phyloP scores from a whole-genome alignment of 2,113 vertebrate genomes.

The Istiophorus platypterus region DNA sequence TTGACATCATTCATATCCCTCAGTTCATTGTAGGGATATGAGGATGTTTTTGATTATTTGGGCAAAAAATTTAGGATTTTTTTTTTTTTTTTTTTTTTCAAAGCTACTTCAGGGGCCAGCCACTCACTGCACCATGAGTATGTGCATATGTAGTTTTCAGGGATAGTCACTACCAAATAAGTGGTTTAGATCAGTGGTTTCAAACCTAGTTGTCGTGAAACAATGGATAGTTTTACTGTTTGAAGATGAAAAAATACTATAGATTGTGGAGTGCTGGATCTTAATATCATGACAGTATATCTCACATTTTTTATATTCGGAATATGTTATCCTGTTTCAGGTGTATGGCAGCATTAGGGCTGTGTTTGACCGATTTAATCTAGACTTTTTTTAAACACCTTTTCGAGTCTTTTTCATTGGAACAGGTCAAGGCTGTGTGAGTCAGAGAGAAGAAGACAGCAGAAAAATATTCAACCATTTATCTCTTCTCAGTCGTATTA shows the following conservation, averaged over 20 bases:
- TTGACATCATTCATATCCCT: slow-evolving; percentile 18
- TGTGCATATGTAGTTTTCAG: too few relatives aligned
- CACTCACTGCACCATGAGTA: background rate
- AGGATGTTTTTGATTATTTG: background rate
- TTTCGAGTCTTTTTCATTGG: background rate
- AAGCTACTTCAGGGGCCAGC: too few relatives aligned
- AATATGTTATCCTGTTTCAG: background rate
- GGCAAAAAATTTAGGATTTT: background rate
- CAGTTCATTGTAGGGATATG: slow-evolving; percentile 15
- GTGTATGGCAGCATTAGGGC: background rate
- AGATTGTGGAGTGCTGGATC: background rate
- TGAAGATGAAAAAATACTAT: too few relatives aligned
- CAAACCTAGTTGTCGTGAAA: background rate
- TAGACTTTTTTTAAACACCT: slow-evolving; percentile 1
- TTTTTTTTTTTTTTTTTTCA: too few relatives aligned
- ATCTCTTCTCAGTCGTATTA: slow-evolving; percentile 52
- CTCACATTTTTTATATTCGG: background rate
- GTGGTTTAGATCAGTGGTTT: background rate
- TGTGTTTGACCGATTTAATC: slow-evolving; percentile 22
- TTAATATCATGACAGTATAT: background rate
- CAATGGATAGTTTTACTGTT: background rate
- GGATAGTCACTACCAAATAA: background rate
- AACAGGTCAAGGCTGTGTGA: slow-evolving; percentile 76
- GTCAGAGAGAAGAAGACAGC: slow-evolving; percentile 50
- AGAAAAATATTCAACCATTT: slow-evolving; percentile 59